Percentiles rank a stretch among this genome's conserved stretches.
Conservation (phyloP, 37 sponge, comb jelly and placozoan genomes). For the Beroe ovata region DNA sequence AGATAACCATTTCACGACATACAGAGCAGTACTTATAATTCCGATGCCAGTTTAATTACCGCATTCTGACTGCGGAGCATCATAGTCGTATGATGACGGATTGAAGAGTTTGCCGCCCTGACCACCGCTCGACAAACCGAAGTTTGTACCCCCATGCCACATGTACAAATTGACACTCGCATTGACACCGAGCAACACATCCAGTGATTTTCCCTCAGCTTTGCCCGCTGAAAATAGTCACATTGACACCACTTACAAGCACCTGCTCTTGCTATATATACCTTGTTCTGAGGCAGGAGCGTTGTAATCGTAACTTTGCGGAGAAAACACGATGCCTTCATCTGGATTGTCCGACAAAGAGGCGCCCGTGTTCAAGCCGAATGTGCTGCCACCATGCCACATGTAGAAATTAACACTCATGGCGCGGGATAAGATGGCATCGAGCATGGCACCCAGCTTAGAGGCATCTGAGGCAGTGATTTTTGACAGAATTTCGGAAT, state of each 20-base stretch:
- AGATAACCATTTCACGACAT: background rate
- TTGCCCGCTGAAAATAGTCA: background rate
- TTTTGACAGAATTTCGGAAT: no score
- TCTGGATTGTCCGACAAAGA: background rate
- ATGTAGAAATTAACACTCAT: constrained; percentile 47
- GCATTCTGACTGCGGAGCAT: constrained; percentile 92
- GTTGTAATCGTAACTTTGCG: constrained; percentile 89
- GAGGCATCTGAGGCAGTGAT: no score
- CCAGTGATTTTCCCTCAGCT: background rate
- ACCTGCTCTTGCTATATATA: no score
- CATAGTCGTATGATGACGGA: constrained; percentile 91
- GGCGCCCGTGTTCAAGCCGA: constrained; percentile 92
- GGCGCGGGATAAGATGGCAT: background rate
- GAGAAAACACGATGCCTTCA: constrained; percentile 54
- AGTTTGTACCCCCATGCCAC: constrained; percentile 89
- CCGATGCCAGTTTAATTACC: constrained; percentile 73
- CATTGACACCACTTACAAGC: constrained; percentile 79
- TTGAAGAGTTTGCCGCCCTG: constrained; percentile 66
- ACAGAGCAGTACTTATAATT: background rate
- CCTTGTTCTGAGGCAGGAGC: constrained; percentile 44
- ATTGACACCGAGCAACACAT: background rate
- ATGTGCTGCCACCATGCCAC: constrained; percentile 86
- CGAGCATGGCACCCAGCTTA: background rate
- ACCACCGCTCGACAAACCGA: constrained; percentile 90
- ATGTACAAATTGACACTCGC: constrained; percentile 46